These are phyloP conservation scores for Eulemur mongoz DNA, from an alignment of 2,797 vertebrate genomes.

Conservation along the genomic window DNA sequence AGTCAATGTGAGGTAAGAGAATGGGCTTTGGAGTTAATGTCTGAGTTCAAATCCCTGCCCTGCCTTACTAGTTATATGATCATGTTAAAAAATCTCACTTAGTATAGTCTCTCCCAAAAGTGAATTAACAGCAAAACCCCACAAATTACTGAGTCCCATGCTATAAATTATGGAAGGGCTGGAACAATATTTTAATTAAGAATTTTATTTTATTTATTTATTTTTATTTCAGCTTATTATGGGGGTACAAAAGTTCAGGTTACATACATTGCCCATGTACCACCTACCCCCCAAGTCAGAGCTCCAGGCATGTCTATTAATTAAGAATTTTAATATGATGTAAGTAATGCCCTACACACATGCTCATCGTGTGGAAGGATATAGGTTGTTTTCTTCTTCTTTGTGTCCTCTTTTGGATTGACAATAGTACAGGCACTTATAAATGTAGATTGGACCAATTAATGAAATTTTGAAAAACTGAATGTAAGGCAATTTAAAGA, in stretches of 20 bases:
- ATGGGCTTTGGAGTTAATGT: not conserved
- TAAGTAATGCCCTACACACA: not conserved
- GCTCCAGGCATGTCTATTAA: too few relatives aligned
- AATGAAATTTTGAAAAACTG: not conserved
- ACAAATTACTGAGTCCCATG: not conserved
- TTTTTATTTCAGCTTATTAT: too few relatives aligned
- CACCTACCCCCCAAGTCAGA: too few relatives aligned
- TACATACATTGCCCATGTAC: too few relatives aligned
- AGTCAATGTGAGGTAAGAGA: not conserved
- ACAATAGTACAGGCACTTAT: not conserved
- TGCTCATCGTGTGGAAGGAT: not conserved
- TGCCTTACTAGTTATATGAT: not conserved
- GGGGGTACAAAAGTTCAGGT: too few relatives aligned
- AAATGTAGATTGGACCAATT: not conserved
- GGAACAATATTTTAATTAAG: not conserved
- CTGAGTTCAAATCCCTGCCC: not conserved
- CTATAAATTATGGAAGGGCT: not conserved
- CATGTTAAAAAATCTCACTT: not conserved
- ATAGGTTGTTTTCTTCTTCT: not conserved
- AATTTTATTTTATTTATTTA: too few relatives aligned
- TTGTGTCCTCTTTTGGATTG: not conserved
- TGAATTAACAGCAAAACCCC: not conserved
- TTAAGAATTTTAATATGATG: not conserved
- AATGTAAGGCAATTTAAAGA: not conserved
- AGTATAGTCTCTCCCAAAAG: not conserved